A percentile compares a stretch with the other conserved stretches of the same genome.
These are phyloP conservation scores for Micromesistius poutassou DNA, from an alignment of 2,797 vertebrate genomes.

Conservation along the genomic window DNA sequence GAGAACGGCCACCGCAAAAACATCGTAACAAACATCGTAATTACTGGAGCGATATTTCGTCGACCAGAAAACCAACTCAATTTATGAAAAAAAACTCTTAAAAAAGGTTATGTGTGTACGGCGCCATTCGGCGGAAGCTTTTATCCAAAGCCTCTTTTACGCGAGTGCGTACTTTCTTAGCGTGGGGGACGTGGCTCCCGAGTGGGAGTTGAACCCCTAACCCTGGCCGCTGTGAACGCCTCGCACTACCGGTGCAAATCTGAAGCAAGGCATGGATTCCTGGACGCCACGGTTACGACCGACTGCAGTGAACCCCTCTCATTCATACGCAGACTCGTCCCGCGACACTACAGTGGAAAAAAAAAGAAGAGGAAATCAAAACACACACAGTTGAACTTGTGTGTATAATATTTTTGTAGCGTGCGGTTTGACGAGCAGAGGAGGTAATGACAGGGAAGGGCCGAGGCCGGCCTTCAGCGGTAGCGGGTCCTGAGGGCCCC, in stretches of 20 bases:
- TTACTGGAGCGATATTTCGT: background rate
- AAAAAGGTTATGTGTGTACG: background rate
- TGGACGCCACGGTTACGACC: background rate
- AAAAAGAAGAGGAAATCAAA: background rate
- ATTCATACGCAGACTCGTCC: background rate
- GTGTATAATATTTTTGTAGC: conserved; percentile 48
- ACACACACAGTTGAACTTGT: conserved; percentile 1
- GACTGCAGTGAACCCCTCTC: background rate
- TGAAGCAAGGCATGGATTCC: background rate
- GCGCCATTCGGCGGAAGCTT: background rate
- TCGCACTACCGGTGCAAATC: background rate
- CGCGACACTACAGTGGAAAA: background rate
- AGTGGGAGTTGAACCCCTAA: background rate
- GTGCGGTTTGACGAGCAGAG: conserved; percentile 45
- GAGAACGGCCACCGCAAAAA: background rate
- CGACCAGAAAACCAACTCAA: background rate
- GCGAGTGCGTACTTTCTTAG: too few species aligned
- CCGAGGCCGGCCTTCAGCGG: conserved; percentile 28
- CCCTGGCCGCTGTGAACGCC: background rate
- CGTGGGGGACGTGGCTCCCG: too few species aligned
- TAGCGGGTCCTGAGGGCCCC: conserved; percentile 17
- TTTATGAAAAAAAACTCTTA: background rate
- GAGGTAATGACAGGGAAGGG: conserved; percentile 58
- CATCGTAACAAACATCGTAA: background rate
- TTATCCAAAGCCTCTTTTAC: background rate